A percentile compares a stretch with the other conserved stretches of the same genome.
Evolutionary conservation across 1,140 invertebrate genomes (phyloP).

Genomic region (Diabrotica virgifera): DNA sequence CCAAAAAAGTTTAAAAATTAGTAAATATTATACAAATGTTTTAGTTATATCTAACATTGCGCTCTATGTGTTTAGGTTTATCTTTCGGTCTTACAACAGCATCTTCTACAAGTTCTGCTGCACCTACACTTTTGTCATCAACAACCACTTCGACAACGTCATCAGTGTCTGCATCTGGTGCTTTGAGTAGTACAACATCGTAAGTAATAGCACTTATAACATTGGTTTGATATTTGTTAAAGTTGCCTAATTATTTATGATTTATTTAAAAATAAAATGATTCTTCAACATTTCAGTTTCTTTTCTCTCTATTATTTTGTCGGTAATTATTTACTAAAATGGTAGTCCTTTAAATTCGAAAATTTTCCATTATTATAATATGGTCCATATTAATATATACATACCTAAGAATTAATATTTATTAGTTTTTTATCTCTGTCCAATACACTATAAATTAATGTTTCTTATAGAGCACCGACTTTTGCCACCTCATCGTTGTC

Average conservation of each 20-base stretch:
- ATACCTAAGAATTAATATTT: slow-evolving; percentile 2
- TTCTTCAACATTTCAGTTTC: slow-evolving; percentile 4
- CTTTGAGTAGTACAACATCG: slow-evolving; percentile 7
- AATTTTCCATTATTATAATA: background rate
- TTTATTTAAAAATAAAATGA: too few species aligned
- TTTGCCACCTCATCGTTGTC: slow-evolving; percentile 47
- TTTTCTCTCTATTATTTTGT: slow-evolving; percentile 13
- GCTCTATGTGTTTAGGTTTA: slow-evolving; percentile 7
- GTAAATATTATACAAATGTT: slow-evolving; percentile 34
- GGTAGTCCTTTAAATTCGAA: too few species aligned
- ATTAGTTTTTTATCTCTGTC: background rate
- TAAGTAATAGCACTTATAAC: background rate
- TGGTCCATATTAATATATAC: slow-evolving; percentile 4
- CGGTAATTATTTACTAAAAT: too few species aligned
- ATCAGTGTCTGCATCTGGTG: slow-evolving; percentile 1
- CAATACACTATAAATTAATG: background rate
- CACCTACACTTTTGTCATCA: background rate
- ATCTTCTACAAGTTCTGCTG: background rate
- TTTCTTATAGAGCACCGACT: slow-evolving; percentile 26
- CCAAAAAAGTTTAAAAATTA: background rate
- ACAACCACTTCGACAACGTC: background rate
- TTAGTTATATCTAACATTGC: slow-evolving; percentile 19
- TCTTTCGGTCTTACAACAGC: slow-evolving; percentile 27
- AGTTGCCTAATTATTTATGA: background rate
- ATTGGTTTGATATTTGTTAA: background rate